Conservation (phyloP, 2,888 invertebrate genomes). For the Drosophila mimetica region DNA sequence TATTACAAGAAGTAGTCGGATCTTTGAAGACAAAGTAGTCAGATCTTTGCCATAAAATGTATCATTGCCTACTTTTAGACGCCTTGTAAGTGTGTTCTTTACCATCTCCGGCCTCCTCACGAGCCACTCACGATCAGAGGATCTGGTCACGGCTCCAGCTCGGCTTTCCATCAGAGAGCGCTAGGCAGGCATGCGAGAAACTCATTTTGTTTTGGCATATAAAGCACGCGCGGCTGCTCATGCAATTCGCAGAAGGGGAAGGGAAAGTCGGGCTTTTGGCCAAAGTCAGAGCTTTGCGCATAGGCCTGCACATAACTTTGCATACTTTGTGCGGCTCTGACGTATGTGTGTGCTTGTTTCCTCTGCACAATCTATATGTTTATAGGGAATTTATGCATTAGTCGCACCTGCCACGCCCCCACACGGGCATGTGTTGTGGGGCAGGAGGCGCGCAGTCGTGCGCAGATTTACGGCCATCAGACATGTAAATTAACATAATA, state of each 20-base stretch:
- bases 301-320: constrained; percentile 61
- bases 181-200: constrained; percentile 72
- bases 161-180: constrained; percentile 6
- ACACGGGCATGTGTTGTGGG: neutral
- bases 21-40: neutral
- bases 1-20: too few species aligned
- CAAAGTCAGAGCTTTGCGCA: constrained; percentile 36
- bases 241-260: constrained; percentile 48
- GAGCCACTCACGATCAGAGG: constrained; percentile 14
- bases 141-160: constrained; percentile 19
- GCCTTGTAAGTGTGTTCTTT: neutral
- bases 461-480: constrained; percentile 56
- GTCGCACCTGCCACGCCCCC: constrained; percentile 45
- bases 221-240: constrained; percentile 70
- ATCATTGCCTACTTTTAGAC: neutral
- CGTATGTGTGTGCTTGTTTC: constrained; percentile 6
- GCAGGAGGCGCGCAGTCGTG: constrained; percentile 8
- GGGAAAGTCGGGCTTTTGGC: constrained; percentile 24
- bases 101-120: neutral
- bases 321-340: constrained; percentile 29
- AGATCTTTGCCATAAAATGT: neutral
- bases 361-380: constrained; percentile 40
- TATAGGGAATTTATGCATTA: constrained; percentile 70
- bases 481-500: constrained; percentile 75
- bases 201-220: constrained; percentile 74